Conservation (phyloP, 2,888 invertebrate genomes). For the Drosophila ezoana region DNA sequence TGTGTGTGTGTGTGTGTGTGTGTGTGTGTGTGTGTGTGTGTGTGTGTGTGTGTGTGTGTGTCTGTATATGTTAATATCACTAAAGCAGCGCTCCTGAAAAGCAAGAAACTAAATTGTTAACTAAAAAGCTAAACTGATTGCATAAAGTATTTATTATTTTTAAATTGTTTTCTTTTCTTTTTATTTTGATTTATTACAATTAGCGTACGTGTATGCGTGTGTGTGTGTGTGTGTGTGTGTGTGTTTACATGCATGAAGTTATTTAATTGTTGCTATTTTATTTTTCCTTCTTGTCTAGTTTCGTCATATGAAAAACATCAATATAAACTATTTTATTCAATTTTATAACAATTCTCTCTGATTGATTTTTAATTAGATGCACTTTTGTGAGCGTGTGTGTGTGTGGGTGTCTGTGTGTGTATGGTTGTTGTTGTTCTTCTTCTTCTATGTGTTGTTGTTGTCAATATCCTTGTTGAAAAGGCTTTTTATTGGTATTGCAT, state of each 20-base stretch:
- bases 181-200: constrained; percentile 42
- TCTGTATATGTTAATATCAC: constrained; percentile 77
- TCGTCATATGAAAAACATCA: constrained; percentile 65
- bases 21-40: constrained; percentile 37
- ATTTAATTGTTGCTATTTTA: constrained; percentile 8
- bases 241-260: constrained; percentile 25
- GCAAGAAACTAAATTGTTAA: constrained; percentile 44
- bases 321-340: constrained; percentile 69
- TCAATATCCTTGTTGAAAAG: constrained; percentile 27
- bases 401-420: constrained; percentile 21
- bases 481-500: constrained; percentile 14
- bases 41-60: constrained; percentile 8
- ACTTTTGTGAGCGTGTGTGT: constrained; percentile 13
- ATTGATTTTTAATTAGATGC: constrained; percentile 31
- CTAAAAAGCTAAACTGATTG: constrained; percentile 49
- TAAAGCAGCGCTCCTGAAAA: constrained; percentile 77
- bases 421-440: constrained; percentile 2
- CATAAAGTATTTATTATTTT: constrained; percentile 29
- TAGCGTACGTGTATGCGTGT: constrained; percentile 26
- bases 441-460: neutral
- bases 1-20: constrained; percentile 15
- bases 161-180: constrained; percentile 22
- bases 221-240: constrained; percentile 21
- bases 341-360: constrained; percentile 52
- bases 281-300: constrained; percentile 9